These are phyloP conservation scores for Alloplasta piceator DNA, from an alignment of 2,888 invertebrate genomes.

Conservation along the genomic window DNA sequence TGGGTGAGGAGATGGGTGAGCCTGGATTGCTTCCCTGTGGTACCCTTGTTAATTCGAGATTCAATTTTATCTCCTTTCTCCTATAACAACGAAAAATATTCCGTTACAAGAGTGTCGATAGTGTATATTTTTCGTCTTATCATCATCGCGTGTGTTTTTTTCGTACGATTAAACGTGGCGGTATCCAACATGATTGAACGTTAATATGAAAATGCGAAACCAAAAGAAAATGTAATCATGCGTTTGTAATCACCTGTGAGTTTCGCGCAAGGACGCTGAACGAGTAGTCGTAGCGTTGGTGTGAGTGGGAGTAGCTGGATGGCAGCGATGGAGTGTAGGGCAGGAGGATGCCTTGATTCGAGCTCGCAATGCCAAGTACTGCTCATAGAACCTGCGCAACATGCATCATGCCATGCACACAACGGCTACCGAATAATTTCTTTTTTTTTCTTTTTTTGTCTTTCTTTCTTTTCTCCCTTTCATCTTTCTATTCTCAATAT, in stretches of 20 bases:
- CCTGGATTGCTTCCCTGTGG: slow-evolving; percentile 80
- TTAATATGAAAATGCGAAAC: slow-evolving; percentile 47
- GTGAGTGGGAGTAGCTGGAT: slow-evolving; percentile 82
- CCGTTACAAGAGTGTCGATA: slow-evolving; percentile 1
- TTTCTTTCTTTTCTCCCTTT: too few species aligned
- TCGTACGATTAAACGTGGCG: background rate
- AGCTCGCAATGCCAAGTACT: slow-evolving; percentile 93
- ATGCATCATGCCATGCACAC: slow-evolving; percentile 83
- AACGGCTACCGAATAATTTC: slow-evolving; percentile 72
- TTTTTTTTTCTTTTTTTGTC: slow-evolving; percentile 57
- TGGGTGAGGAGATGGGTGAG: slow-evolving; percentile 80
- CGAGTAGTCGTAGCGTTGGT: slow-evolving; percentile 84
- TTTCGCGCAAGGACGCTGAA: slow-evolving; percentile 86
- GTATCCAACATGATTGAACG: background rate
- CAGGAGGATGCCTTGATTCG: slow-evolving; percentile 94
- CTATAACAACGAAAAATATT: slow-evolving; percentile 64
- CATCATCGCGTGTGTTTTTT: background rate
- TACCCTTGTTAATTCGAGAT: slow-evolving; percentile 81
- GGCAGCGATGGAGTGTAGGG: slow-evolving; percentile 86
- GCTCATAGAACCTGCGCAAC: slow-evolving; percentile 92
- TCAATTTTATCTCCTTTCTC: slow-evolving; percentile 81
- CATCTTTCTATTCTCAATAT: too few species aligned
- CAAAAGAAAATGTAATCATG: slow-evolving; percentile 71
- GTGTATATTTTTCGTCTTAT: too few species aligned
- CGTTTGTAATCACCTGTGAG: slow-evolving; percentile 81